Conservation (phyloP, 2,888 invertebrate genomes). For the Drosophila austrosaltans region DNA sequence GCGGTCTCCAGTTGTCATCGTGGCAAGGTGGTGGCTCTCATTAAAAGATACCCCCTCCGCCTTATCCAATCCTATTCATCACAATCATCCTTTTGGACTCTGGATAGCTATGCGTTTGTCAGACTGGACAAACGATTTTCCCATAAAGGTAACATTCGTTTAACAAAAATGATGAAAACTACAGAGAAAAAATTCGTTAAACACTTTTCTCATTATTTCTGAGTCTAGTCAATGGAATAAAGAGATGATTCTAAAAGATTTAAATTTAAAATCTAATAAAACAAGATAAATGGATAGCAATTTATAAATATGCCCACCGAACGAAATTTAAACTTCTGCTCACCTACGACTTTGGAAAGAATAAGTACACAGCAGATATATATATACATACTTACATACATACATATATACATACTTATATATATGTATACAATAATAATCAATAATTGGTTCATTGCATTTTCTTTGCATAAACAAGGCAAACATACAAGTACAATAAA, state of each 20-base stretch:
- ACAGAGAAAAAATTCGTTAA: slow-evolving; percentile 66
- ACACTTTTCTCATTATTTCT: slow-evolving; percentile 59
- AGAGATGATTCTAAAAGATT: too few relatives aligned
- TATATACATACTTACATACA: too few relatives aligned
- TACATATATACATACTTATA: too few relatives aligned
- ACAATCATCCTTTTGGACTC: neutral
- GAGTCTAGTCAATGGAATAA: neutral
- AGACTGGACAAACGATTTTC: slow-evolving; percentile 58
- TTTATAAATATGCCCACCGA: too few relatives aligned
- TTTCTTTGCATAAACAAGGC: slow-evolving; percentile 4
- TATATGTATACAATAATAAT: too few relatives aligned
- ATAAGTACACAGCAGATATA: too few relatives aligned
- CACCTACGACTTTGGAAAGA: too few relatives aligned
- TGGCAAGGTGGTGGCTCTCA: slow-evolving; percentile 69
- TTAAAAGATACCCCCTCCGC: slow-evolving; percentile 47
- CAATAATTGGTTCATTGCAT: too few relatives aligned
- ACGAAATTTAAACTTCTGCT: too few relatives aligned
- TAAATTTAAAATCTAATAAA: too few relatives aligned
- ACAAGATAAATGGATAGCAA: too few relatives aligned
- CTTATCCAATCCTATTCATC: neutral
- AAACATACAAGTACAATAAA: slow-evolving; percentile 17
- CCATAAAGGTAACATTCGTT: slow-evolving; percentile 42
- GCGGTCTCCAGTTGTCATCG: slow-evolving; percentile 58
- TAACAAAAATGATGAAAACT: slow-evolving; percentile 34
- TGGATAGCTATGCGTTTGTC: slow-evolving; percentile 42